These are phyloP conservation scores for Plutomurus gul DNA, from an alignment of 1,140 invertebrate species.

Conservation along the genomic window DNA sequence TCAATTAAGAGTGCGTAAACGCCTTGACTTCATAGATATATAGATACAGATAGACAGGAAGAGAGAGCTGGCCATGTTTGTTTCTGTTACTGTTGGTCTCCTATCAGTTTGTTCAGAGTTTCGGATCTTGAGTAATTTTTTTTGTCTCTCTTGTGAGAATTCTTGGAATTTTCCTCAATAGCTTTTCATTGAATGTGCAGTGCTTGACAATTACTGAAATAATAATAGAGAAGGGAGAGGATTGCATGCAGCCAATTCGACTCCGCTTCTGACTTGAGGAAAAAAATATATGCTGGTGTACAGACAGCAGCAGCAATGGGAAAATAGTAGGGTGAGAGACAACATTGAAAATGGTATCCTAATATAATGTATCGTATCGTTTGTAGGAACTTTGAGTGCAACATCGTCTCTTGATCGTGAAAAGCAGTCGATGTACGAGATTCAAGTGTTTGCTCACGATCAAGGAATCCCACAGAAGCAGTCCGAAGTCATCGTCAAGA, in stretches of 20 bases:
- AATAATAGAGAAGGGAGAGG: neutral
- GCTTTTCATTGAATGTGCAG: neutral
- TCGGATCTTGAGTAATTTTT: neutral
- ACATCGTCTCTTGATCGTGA: constrained; percentile 82
- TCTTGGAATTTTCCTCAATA: neutral
- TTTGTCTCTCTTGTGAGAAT: neutral
- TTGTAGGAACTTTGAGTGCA: constrained; percentile 80
- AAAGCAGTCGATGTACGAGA: constrained; percentile 72
- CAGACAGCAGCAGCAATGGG: no score
- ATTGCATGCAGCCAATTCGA: neutral
- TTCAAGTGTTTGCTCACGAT: constrained; percentile 83
- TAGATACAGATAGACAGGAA: no score
- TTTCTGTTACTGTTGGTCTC: neutral
- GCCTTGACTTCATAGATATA: no score
- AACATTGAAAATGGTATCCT: no score
- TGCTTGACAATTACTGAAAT: neutral
- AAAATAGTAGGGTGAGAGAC: no score
- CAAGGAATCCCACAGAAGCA: constrained; percentile 75
- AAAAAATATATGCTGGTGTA: no score
- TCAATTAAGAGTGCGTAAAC: no score
- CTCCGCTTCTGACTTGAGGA: no score
- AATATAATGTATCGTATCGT: no score
- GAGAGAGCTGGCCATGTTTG: neutral
- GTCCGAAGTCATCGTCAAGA: constrained; percentile 71
- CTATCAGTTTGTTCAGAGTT: neutral